Base-by-base conservation (phyloP, 1,140 invertebrate species). In the Papilio glaucus region DNA sequence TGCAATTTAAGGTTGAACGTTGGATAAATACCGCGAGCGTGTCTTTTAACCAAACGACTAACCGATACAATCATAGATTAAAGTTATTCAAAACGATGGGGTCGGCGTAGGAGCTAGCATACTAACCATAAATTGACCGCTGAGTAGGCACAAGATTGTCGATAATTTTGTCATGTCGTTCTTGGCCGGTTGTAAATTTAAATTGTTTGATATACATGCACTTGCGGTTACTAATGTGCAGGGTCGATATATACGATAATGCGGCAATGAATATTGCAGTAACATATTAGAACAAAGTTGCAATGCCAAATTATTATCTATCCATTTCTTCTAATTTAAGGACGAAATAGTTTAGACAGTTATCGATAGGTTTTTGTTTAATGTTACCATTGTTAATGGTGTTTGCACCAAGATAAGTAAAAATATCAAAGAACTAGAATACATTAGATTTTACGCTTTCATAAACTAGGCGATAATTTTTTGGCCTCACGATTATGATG, bases 51-150 rank as follows among this genome's bases (percentile, higher is more conserved):
- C 65, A 72, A 77, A 84, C 80, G 78, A 76, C 80, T 79, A 77
- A 82, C 79, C 78, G 86, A 87, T 87, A 84, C 77, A 73, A 85
- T 84, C 80, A 77, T 76, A 72, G 75, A 78, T 71, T 68, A 61
- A 69, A 77, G 73, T 76, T 84, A 85, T 86, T 87, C 85, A 84
- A 86, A 87, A 85, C 75, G 75, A 57, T 75, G 60, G 71, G 61
- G 72, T 24, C 68, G 72, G 80, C 81, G 82, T 84, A 86, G 85
- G 84, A 80, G 84, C 80, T 76, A 77, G 76, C n/a, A 72, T 72
- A 83, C 74, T 77, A 78, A 86, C 86, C 80, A 86, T 88, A 88
- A 88, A 86, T 86, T 82, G 74, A 72, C 78, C 76, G 73, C 80
- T 81, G 79, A 79, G 75, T 82, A 78, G 74, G 77, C 73, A 70